Evolutionary conservation across 2,113 vertebrate genomes (phyloP).

Genomic region (Campylomormyrus numenius): DNA sequence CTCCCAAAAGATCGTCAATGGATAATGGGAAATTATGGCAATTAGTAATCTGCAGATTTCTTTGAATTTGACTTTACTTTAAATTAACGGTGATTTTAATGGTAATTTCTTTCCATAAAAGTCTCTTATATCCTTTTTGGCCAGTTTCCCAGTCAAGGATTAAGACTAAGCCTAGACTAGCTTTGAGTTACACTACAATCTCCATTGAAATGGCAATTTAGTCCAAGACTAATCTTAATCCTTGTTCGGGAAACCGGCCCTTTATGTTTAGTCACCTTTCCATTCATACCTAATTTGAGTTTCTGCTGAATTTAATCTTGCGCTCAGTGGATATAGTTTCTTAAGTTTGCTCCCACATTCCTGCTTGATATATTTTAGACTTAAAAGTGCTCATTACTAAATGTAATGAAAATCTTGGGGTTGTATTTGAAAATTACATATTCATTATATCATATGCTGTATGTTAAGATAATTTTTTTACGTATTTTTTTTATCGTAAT

Average conservation of each 20-base stretch:
- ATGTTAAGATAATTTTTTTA: not conserved
- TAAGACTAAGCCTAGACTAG: too few relatives aligned
- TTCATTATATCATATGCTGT: not conserved
- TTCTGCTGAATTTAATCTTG: not conserved
- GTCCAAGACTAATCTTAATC: too few relatives aligned
- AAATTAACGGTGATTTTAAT: not conserved
- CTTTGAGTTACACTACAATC: too few relatives aligned
- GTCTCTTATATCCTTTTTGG: not conserved
- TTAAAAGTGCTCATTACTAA: not conserved
- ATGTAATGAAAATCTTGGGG: not conserved
- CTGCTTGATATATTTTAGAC: not conserved
- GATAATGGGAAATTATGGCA: slow-evolving; percentile 27
- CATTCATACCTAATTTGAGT: not conserved
- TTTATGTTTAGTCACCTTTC: not conserved
- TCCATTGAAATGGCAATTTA: too few relatives aligned
- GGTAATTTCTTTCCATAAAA: not conserved
- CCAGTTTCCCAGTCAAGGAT: too few relatives aligned
- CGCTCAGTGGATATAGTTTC: not conserved
- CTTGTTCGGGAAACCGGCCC: too few relatives aligned
- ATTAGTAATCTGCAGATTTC: not conserved
- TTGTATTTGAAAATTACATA: not conserved
- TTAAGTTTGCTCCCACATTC: not conserved
- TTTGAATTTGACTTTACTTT: not conserved
- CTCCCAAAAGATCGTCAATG: slow-evolving; percentile 70
- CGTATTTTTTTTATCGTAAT: not conserved